These are phyloP conservation scores for Anableps anableps DNA, from an alignment of 2,797 vertebrate species.

Conservation along the genomic window DNA sequence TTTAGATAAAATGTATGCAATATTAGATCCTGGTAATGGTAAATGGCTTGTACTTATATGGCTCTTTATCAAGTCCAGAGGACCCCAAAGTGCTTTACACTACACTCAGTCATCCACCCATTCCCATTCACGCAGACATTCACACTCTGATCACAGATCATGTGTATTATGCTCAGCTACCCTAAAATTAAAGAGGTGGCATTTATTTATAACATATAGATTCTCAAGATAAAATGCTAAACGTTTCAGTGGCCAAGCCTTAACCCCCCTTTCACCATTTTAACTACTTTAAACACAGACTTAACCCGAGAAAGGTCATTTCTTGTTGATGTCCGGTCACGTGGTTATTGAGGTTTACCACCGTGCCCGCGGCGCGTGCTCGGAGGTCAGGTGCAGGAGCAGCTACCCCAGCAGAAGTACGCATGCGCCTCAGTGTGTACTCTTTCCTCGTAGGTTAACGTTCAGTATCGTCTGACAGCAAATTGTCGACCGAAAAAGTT, in stretches of 20 bases:
- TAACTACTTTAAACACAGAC: no score
- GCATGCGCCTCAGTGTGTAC: conserved; percentile 62
- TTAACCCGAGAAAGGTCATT: not conserved
- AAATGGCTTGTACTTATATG: no score
- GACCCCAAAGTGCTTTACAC: no score
- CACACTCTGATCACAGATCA: not conserved
- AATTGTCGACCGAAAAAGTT: conserved; percentile 35
- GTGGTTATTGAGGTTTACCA: conserved; percentile 13
- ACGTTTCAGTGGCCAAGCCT: not conserved
- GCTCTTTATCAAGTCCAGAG: no score
- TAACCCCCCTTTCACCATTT: not conserved
- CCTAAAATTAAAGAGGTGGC: no score
- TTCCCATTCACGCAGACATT: no score
- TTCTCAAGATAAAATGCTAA: not conserved
- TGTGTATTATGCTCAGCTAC: not conserved
- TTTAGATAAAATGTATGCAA: no score
- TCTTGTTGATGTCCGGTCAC: conserved; percentile 18
- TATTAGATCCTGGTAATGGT: not conserved
- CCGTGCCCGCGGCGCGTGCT: conserved; percentile 1
- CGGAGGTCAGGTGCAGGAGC: conserved; percentile 14
- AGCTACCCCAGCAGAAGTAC: not conserved
- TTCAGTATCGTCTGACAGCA: conserved; percentile 31
- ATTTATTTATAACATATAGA: not conserved
- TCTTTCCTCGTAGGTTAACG: conserved; percentile 41
- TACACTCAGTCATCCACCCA: no score